A percentile compares a stretch with the other conserved stretches of the same genome.
These are phyloP conservation scores for Telmatherina bonti DNA, from an alignment of 2,797 vertebrate species.

Conservation along the genomic window DNA sequence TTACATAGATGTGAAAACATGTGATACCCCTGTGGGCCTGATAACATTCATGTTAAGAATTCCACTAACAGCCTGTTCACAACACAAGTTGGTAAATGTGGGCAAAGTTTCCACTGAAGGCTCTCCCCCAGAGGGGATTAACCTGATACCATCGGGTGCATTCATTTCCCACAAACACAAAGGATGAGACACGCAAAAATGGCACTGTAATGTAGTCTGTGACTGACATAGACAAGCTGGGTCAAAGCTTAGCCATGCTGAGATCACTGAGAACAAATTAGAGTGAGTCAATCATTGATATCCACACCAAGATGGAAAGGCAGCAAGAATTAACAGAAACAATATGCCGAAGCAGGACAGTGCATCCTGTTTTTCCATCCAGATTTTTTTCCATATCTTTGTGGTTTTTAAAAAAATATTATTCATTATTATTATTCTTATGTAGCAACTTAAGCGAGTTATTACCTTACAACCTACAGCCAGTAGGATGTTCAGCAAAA, in stretches of 20 bases:
- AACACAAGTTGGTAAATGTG: constrained; percentile 57
- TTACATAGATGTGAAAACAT: constrained; percentile 72
- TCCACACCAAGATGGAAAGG: constrained; percentile 33
- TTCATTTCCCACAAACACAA: constrained; percentile 58
- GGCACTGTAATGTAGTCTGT: constrained; percentile 27
- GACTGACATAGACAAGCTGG: constrained; percentile 40
- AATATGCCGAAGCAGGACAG: constrained; percentile 36
- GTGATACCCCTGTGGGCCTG: constrained; percentile 51
- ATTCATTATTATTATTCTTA: constrained; percentile 8
- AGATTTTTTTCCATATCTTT: constrained; percentile 42
- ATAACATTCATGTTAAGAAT: constrained; percentile 54
- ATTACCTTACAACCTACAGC: constrained; percentile 93
- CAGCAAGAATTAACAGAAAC: constrained; percentile 14
- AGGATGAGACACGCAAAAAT: constrained; percentile 34
- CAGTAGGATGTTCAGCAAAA: constrained; percentile 90
- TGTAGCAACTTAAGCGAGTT: background rate
- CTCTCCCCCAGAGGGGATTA: constrained; percentile 32
- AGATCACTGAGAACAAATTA: constrained; percentile 49
- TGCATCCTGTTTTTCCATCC: constrained; percentile 37
- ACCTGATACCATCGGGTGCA: constrained; percentile 65
- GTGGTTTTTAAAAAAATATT: too few relatives aligned
- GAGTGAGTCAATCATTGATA: constrained; percentile 48
- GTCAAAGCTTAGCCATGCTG: constrained; percentile 44
- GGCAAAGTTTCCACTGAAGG: constrained; percentile 71
- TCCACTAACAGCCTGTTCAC: constrained; percentile 54